Evolutionary conservation across 2,113 vertebrate genomes (phyloP), one percentile per base, ranked within the genome.

Genomic region (Zosterops lateralis): DNA sequence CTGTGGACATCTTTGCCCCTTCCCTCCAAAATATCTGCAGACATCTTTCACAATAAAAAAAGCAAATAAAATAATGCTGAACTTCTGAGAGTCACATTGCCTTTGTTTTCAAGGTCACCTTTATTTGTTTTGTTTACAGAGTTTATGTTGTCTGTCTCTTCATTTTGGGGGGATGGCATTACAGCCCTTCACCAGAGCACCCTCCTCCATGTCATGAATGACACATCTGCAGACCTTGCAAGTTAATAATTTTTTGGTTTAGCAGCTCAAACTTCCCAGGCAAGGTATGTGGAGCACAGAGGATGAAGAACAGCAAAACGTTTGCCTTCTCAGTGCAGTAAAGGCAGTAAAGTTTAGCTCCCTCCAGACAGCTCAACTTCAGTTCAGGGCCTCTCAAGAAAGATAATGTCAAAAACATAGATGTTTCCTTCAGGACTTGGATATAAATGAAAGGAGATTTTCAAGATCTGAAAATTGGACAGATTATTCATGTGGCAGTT

Each of bases 241-340:
- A 34, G 18, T 62, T 87, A 56, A n/a, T 84, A 56, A 77, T 44
- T 67, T 60, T 3, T 3, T 28, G 7, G 40, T 71, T 84, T 80
- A 87, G 38, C 40, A 84, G 71, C 48, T 76, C 34, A 47, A 45
- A 4, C 14, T 64, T 81, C 19, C 38, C 34, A 60, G 51, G 18
- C 8, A 78, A 81, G 4, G 14, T 48, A 28, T 67, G 57, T 64
- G 53, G 14, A 91, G n/a, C 61, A 87, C n/a, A 78, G 44, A 40
- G 42, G 67, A 19, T 51, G 40, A 87, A 75, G 38, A 15, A 75
- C 17, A 57, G 31, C 17, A 56, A 81, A 92, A 60, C 9, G 10
- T 8, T 74, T 73, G 24, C 20, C 19, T 64, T 12, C 24, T 89
- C 0, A 0, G 2, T 4, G 2, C 31, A 64, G 28, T 19, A 75